Evolutionary conservation across 1,140 invertebrate species (phyloP), one percentile per base, ranked within the genome.

Genomic region (Ips nitidus): DNA sequence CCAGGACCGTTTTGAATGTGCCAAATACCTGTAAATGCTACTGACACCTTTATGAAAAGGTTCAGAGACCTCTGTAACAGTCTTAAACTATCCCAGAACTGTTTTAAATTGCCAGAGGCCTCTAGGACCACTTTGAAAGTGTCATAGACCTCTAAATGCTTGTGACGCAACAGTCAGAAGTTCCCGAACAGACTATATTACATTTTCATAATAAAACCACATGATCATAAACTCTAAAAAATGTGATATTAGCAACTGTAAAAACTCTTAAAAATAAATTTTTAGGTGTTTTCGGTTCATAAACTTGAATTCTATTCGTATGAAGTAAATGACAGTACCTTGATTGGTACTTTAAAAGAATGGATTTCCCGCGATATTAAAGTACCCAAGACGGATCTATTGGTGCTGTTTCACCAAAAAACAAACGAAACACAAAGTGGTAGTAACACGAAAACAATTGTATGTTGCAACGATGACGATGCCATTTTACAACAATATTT

Each of bases 211-310:
- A 22, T 22, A 0, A 22, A 22, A 22, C 22, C 22, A 22, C 22
- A 22, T 59, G 41, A 41, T 41, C 41, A 3, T 41, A 42, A 3
- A 1, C 4, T 55, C 6, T 36, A 55, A 55, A 22, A 55, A 37
- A 55, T 42, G 2, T 7, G 41, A 6, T 7, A 7, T 37, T 55
- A 42, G 39, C 7, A 56, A 36, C n/a, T 37, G n/a, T 56, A 39
- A 39, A 55, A 55, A 37, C 6, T 1, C 37, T 40, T 1, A 22
- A 22, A 56, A 59, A 1, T 37, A n/a, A 1, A 3, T 47, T 63
- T 91, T 1, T 86, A 84, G 43, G 79, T 91, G 22, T 90, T 89
- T 74, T 85, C 81, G 50, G 82, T 89, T 0, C 77, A 82, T 8
- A 84, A 82, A 36, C 83, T 85, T 70, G 78, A 83, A 56, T 80